These are phyloP conservation scores for Drosophila repleta DNA, from an alignment of 1,140 invertebrate species.

Conservation along the genomic window DNA sequence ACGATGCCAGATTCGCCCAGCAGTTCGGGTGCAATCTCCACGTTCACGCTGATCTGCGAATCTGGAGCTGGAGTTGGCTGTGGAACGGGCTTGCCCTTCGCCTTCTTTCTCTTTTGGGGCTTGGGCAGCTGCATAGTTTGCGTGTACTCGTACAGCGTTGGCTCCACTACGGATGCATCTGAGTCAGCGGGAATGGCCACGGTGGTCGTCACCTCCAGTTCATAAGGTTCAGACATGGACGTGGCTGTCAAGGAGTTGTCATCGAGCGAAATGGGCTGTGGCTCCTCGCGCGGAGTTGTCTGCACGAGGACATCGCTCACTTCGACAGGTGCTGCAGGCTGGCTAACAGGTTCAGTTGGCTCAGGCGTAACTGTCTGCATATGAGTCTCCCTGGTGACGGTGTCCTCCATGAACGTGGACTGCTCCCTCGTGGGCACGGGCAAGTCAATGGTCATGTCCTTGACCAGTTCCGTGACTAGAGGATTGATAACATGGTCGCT, in stretches of 20 bases:
- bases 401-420: constrained; percentile 58
- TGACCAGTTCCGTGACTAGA: constrained; percentile 82
- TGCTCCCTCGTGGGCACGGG: constrained; percentile 73
- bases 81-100: constrained; percentile 7
- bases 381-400: constrained; percentile 82
- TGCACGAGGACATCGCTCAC: constrained; percentile 84
- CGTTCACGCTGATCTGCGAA: constrained; percentile 69
- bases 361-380: constrained; percentile 84
- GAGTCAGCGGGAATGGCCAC: constrained; percentile 85
- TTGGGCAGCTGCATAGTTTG: constrained; percentile 78
- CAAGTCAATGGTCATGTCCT: constrained; percentile 75
- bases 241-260: constrained; percentile 75
- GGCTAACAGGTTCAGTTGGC: constrained; percentile 47
- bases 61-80: constrained; percentile 37
- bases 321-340: constrained; percentile 51
- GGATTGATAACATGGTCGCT: constrained; percentile 62
- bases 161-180: constrained; percentile 68
- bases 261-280: constrained; percentile 54
- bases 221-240: constrained; percentile 86
- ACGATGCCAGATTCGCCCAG: constrained; percentile 61
- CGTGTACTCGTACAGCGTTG: constrained; percentile 73
- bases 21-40: constrained; percentile 69
- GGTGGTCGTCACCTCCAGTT: constrained; percentile 87
- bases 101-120: constrained; percentile 44
- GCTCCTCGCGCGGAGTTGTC: constrained; percentile 82